Evolutionary conservation across 1,140 invertebrate species (phyloP).

Genomic region (Aphelinus atriplicis): DNA sequence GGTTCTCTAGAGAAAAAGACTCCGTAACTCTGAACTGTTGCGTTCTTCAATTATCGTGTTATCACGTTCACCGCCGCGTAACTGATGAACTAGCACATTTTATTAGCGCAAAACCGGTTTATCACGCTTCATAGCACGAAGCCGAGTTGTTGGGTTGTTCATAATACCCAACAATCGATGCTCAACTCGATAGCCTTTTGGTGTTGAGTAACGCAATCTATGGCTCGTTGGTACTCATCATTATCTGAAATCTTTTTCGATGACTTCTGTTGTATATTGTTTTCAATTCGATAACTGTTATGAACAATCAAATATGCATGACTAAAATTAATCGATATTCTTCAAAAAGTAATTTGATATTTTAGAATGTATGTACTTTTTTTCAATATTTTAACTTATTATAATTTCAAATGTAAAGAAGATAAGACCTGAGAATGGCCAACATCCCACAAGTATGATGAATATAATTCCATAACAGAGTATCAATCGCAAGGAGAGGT

Average conservation of each 20-base stretch:
- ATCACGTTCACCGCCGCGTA: too few species aligned
- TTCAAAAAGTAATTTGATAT: not conserved
- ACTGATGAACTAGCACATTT: too few species aligned
- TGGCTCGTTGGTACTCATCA: not conserved
- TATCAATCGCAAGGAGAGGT: constrained; percentile 27
- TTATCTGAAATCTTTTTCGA: not conserved
- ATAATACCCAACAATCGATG: not conserved
- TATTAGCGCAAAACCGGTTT: too few species aligned
- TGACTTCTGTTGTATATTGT: not conserved
- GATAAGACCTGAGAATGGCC: constrained; percentile 34
- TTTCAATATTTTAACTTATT: not conserved
- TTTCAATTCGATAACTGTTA: constrained; percentile 11
- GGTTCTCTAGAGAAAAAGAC: too few species aligned
- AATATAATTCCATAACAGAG: not conserved
- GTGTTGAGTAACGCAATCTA: constrained; percentile 17
- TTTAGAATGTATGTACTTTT: not conserved
- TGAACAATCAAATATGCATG: not conserved
- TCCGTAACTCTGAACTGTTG: too few species aligned
- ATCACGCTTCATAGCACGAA: too few species aligned
- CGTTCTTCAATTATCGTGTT: too few species aligned
- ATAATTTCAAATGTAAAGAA: not conserved
- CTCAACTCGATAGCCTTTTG: constrained; percentile 28
- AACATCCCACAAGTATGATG: constrained; percentile 41
- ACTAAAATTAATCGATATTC: not conserved
- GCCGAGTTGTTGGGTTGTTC: too few species aligned